Evolutionary conservation across 2,888 invertebrate species (phyloP).

Genomic region (Trichogramma evanescens): DNA sequence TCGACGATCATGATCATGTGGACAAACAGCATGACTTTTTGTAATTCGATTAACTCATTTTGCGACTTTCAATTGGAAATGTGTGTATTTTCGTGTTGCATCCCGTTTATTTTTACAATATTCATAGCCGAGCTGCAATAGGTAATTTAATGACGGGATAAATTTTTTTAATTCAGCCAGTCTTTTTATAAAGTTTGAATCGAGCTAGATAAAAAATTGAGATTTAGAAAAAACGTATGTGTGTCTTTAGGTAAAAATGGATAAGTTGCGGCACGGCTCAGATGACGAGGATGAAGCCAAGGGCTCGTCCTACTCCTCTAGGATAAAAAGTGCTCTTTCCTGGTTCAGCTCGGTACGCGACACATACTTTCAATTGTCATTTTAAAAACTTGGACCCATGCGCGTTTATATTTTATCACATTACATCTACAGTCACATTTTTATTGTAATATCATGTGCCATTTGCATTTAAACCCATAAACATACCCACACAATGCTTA

Average conservation of each 20-base stretch:
- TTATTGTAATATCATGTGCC: neutral
- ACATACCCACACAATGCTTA: too few species aligned
- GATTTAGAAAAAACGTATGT: slow-evolving; percentile 24
- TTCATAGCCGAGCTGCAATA: too few species aligned
- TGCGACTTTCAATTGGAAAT: too few species aligned
- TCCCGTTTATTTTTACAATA: too few species aligned
- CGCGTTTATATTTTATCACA: slow-evolving; percentile 34
- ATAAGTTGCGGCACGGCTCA: slow-evolving; percentile 44
- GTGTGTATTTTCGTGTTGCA: too few species aligned
- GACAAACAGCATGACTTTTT: too few species aligned
- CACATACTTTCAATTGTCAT: slow-evolving; percentile 32
- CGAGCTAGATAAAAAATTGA: neutral
- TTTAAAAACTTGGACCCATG: slow-evolving; percentile 45
- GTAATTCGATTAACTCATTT: too few species aligned
- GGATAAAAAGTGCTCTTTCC: slow-evolving; percentile 39
- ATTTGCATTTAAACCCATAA: too few species aligned
- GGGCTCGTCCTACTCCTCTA: slow-evolving; percentile 44
- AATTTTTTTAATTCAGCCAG: too few species aligned
- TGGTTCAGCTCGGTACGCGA: slow-evolving; percentile 48
- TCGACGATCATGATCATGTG: too few species aligned
- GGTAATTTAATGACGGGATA: too few species aligned
- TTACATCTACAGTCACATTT: slow-evolving; percentile 16
- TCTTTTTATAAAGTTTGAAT: too few species aligned
- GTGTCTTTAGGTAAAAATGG: slow-evolving; percentile 47
- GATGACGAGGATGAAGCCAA: slow-evolving; percentile 41